phyloP scores from a whole-genome alignment of 2,113 vertebrate species.

The Pachyramphus minor region DNA sequence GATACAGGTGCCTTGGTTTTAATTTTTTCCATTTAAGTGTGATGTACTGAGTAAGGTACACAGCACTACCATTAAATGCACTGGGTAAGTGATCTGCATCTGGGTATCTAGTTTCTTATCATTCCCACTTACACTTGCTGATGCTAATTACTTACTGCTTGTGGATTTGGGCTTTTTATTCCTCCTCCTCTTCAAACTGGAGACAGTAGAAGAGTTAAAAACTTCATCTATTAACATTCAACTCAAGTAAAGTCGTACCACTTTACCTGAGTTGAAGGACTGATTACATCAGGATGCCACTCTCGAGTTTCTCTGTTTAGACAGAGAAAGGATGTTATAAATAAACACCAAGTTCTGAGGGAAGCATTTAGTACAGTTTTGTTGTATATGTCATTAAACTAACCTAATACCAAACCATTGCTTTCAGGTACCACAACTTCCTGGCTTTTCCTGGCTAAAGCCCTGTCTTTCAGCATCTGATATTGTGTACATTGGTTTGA shows the following conservation, averaged over 20 bases:
- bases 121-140: background rate
- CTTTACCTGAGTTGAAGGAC: background rate
- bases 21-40: background rate
- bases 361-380: background rate
- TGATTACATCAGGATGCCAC: background rate
- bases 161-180: background rate
- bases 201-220: background rate
- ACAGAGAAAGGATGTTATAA: background rate
- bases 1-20: background rate
- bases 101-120: background rate
- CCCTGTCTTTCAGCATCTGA: constrained; percentile 86
- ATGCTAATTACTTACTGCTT: background rate
- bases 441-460: constrained; percentile 94
- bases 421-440: constrained; percentile 84
- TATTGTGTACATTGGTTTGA: constrained; percentile 92
- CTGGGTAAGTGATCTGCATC: background rate
- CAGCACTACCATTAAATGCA: background rate
- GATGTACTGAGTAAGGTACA: background rate
- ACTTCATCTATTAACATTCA: background rate
- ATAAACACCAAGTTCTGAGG: background rate
- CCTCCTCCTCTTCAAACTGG: background rate
- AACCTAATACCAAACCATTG: background rate
- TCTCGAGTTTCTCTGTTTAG: background rate
- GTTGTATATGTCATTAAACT: background rate
- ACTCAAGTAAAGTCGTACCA: rapidly evolving